phyloP scores from a whole-genome alignment of 2,113 vertebrate genomes.

The Heliornis fulica region DNA sequence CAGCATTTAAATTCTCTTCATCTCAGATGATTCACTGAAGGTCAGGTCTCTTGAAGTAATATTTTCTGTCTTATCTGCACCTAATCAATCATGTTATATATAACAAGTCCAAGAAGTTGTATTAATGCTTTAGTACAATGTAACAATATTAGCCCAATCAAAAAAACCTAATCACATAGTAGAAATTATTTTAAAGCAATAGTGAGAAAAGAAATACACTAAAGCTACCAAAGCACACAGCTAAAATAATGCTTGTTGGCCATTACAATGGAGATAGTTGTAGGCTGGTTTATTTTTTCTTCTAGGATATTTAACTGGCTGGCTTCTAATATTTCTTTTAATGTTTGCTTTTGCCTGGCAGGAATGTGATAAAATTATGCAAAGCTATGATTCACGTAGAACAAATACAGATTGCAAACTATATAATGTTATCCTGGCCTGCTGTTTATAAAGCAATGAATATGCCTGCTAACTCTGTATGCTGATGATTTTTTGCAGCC shows the following conservation, averaged over 20 bases:
- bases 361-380: constrained; percentile 68
- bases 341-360: constrained; percentile 63
- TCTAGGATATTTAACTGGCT: constrained; percentile 41
- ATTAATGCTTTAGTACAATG: neutral
- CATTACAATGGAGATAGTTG: neutral
- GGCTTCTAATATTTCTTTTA: constrained; percentile 61
- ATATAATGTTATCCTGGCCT: constrained; percentile 50
- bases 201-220: neutral
- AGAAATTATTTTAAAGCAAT: constrained; percentile 38
- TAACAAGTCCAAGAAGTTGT: constrained; percentile 7
- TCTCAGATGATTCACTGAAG: constrained; percentile 43
- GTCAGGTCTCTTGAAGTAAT: constrained; percentile 34
- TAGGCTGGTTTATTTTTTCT: neutral
- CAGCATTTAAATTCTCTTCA: constrained; percentile 40
- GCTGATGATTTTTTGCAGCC: constrained; percentile 38
- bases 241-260: constrained; percentile 1
- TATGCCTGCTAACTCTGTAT: constrained; percentile 34
- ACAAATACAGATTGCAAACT: constrained; percentile 68
- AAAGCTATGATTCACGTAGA: constrained; percentile 64
- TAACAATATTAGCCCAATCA: constrained; percentile 3
- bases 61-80: constrained; percentile 45
- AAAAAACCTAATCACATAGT: constrained; percentile 13
- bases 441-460: constrained; percentile 64
- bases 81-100: constrained; percentile 39
- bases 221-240: neutral